These are phyloP conservation scores for Drosophila baimaii DNA, from an alignment of 1,140 invertebrate species.

Conservation along the genomic window DNA sequence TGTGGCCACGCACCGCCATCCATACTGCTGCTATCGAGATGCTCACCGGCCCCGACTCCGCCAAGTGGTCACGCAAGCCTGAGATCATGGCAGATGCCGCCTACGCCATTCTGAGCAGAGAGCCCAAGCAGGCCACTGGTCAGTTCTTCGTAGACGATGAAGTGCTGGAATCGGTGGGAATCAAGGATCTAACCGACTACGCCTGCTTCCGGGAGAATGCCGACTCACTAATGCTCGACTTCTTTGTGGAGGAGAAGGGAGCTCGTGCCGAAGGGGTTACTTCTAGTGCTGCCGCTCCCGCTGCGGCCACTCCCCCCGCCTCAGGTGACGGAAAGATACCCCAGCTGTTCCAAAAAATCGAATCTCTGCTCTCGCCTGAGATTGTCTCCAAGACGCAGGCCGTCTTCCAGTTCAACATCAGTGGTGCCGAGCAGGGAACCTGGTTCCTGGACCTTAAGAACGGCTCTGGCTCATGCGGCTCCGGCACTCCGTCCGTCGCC, in stretches of 20 bases:
- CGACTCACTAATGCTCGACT: constrained; percentile 93
- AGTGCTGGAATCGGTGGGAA: constrained; percentile 90
- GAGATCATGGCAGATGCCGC: constrained; percentile 98
- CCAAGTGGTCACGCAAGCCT: constrained; percentile 89
- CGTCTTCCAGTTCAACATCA: constrained; percentile 95
- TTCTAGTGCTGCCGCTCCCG: neutral
- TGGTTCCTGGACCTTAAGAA: constrained; percentile 97
- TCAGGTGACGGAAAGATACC: constrained; percentile 58
- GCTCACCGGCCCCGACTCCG: constrained; percentile 90
- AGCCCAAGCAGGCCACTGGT: constrained; percentile 92
- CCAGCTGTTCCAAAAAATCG: constrained; percentile 68
- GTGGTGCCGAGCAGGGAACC: constrained; percentile 91
- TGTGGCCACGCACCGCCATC: constrained; percentile 98
- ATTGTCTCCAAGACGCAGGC: constrained; percentile 93
- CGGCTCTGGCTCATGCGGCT: constrained; percentile 91
- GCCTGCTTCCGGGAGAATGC: constrained; percentile 90
- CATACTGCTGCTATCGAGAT: constrained; percentile 98
- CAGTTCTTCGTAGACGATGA: constrained; percentile 98
- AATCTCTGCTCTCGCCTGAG: constrained; percentile 88
- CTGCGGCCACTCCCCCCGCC: constrained; percentile 1
- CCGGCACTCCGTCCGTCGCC: constrained; percentile 88
- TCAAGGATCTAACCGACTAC: constrained; percentile 95
- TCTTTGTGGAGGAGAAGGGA: constrained; percentile 91
- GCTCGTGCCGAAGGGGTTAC: constrained; percentile 1
- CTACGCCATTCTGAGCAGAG: constrained; percentile 92